Evolutionary conservation across 2,888 invertebrate genomes (phyloP).

Genomic region (Ptycholaimellus sp.): DNA sequence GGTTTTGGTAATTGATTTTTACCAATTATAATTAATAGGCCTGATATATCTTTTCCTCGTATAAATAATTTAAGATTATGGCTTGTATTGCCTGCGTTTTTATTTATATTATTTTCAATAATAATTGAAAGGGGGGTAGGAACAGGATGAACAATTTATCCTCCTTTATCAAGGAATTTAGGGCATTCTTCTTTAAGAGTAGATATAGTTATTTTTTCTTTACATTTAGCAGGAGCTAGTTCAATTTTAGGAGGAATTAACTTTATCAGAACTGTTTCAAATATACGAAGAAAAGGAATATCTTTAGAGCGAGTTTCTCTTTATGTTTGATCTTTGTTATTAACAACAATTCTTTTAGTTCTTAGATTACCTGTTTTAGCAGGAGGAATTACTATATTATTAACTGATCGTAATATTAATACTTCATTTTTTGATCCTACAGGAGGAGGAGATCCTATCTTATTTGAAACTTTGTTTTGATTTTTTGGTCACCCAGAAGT

Average conservation of each 20-base stretch:
- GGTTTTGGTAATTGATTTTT: slow-evolving; percentile 60
- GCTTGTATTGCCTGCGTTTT: slow-evolving; percentile 44
- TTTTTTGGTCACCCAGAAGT: slow-evolving; percentile 68
- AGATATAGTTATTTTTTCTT: slow-evolving; percentile 49
- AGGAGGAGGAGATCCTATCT: slow-evolving; percentile 53
- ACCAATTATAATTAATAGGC: slow-evolving; percentile 48
- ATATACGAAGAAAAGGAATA: slow-evolving; percentile 41
- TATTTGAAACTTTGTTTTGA: slow-evolving; percentile 62
- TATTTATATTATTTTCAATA: slow-evolving; percentile 40
- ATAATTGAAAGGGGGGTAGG: slow-evolving; percentile 46
- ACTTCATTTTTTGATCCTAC: slow-evolving; percentile 55
- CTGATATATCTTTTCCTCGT: slow-evolving; percentile 57
- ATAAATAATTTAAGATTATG: slow-evolving; percentile 66
- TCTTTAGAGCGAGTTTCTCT: slow-evolving; percentile 42
- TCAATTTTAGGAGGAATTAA: slow-evolving; percentile 48
- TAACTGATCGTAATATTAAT: slow-evolving; percentile 55
- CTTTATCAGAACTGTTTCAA: slow-evolving; percentile 51
- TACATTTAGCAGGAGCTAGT: slow-evolving; percentile 43
- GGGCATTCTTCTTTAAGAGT: slow-evolving; percentile 44
- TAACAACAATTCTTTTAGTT: slow-evolving; percentile 42
- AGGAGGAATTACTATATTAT: slow-evolving; percentile 51
- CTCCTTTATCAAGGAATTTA: slow-evolving; percentile 41
- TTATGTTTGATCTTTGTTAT: slow-evolving; percentile 48
- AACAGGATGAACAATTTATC: slow-evolving; percentile 54
- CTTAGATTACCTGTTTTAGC: slow-evolving; percentile 50